Percentiles rank a stretch among this genome's conserved stretches.
phyloP scores from a whole-genome alignment of 2,113 vertebrate genomes.

The Gymnorhina tibicen region DNA sequence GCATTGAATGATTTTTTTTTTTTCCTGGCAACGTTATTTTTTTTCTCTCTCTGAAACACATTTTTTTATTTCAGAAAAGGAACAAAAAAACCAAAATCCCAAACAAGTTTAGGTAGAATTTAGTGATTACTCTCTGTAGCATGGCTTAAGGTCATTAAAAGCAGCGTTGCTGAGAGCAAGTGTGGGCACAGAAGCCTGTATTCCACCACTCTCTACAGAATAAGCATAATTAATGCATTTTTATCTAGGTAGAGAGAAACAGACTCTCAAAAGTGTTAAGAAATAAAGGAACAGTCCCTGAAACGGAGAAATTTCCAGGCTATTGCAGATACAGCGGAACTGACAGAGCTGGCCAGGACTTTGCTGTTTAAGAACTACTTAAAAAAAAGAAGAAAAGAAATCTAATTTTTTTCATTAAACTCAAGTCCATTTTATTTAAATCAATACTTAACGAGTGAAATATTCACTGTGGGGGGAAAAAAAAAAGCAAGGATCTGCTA shows the following conservation, averaged over 20 bases:
- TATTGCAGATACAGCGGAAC: not conserved
- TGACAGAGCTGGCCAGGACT: not conserved
- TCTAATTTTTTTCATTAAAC: not conserved
- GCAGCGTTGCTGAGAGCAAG: not conserved
- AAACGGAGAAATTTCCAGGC: not conserved
- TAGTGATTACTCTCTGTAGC: not conserved
- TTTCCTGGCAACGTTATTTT: not conserved
- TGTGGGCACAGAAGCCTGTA: not conserved
- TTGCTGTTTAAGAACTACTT: not conserved
- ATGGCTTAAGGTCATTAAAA: not conserved
- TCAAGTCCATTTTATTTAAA: not conserved
- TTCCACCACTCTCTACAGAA: not conserved
- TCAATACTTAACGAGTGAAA: not conserved
- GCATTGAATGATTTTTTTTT: not conserved
- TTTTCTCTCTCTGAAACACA: not conserved
- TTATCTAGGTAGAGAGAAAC: not conserved
- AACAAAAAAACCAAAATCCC: not conserved
- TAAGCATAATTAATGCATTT: not conserved
- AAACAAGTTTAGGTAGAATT: not conserved
- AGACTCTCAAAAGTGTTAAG: not conserved
- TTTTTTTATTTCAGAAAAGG: not conserved
- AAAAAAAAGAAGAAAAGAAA: not conserved
- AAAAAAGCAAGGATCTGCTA: not conserved
- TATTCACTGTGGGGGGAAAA: fast-evolving
- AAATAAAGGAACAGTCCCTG: not conserved